A percentile compares a stretch with the other conserved stretches of the same genome.
Evolutionary conservation across 2,888 invertebrate genomes (phyloP).

Genomic region (Drosophila austrosaltans): DNA sequence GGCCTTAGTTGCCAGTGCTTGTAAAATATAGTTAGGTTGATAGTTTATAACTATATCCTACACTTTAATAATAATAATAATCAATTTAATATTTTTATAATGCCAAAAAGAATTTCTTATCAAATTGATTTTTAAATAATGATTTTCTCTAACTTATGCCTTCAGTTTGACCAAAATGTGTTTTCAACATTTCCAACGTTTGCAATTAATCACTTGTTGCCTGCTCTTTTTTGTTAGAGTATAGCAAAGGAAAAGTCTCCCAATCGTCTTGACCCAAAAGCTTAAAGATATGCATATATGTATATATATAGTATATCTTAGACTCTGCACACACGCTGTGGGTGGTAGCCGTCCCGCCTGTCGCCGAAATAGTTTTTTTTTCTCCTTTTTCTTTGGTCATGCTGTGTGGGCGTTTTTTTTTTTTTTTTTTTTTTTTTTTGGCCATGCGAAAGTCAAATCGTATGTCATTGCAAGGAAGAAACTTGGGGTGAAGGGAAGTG

Average conservation of each 20-base stretch:
- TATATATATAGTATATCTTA: not conserved
- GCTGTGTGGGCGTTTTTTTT: conserved; percentile 61
- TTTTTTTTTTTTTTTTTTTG: conserved; percentile 17
- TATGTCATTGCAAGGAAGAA: conserved; percentile 60
- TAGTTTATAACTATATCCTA: no score
- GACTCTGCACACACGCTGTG: conserved; percentile 51
- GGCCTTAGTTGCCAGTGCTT: no score
- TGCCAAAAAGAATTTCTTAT: no score
- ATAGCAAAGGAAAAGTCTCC: conserved; percentile 58
- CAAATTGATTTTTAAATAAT: no score
- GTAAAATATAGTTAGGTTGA: no score
- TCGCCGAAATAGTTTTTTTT: conserved; percentile 34
- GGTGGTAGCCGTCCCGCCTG: conserved; percentile 62
- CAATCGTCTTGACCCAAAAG: conserved; percentile 56
- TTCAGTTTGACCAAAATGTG: no score
- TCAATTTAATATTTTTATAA: no score
- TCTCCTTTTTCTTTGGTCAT: conserved; percentile 1
- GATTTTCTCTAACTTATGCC: no score
- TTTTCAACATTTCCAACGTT: no score
- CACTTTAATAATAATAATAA: no score
- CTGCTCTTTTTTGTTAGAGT: conserved; percentile 17
- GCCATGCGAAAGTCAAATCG: conserved; percentile 55
- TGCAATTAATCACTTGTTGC: not conserved
- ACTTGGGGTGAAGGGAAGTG: conserved; percentile 17
- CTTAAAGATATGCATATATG: not conserved